A percentile compares a stretch with the other conserved stretches of the same genome.
These are phyloP conservation scores for Mallateleia sp. DNA, from an alignment of 2,888 invertebrate genomes.

Conservation along the genomic window DNA sequence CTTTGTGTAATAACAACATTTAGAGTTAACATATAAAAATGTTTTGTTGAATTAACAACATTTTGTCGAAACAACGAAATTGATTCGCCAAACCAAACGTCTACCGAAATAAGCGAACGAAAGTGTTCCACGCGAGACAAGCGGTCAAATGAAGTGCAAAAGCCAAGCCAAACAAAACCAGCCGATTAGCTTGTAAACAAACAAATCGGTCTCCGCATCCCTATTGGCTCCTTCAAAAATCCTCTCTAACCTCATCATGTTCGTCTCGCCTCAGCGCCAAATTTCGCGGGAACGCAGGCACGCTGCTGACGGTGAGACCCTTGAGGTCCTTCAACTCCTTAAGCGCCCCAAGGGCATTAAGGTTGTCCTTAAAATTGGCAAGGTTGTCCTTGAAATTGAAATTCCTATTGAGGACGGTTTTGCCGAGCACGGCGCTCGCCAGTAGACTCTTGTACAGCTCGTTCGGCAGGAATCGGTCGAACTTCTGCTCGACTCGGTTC, in stretches of 20 bases:
- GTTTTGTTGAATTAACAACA: no score
- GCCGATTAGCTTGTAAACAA: no score
- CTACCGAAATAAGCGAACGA: no score
- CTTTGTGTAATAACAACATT: no score
- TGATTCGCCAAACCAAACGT: no score
- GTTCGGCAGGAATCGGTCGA: slow-evolving; percentile 92
- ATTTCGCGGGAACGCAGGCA: slow-evolving; percentile 89
- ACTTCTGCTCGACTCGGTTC: slow-evolving; percentile 87
- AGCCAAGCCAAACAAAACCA: no score
- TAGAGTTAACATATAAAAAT: no score
- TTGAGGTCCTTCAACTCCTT: slow-evolving; percentile 89
- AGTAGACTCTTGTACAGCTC: slow-evolving; percentile 95
- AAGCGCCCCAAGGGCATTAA: slow-evolving; percentile 87
- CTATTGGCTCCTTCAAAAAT: no score
- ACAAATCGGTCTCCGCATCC: no score
- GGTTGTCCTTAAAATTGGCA: slow-evolving; percentile 87
- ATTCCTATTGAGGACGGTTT: slow-evolving; percentile 88
- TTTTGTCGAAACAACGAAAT: no score
- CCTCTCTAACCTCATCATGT: slow-evolving; percentile 87
- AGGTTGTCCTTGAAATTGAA: slow-evolving; percentile 88
- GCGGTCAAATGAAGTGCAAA: no score
- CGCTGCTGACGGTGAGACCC: slow-evolving; percentile 88
- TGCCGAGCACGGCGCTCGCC: slow-evolving; percentile 93
- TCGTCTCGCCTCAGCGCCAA: slow-evolving; percentile 88
- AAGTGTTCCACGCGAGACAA: no score